These are phyloP conservation scores for Phoebastria nigripes DNA, from an alignment of 2,797 vertebrate species.

Conservation along the genomic window DNA sequence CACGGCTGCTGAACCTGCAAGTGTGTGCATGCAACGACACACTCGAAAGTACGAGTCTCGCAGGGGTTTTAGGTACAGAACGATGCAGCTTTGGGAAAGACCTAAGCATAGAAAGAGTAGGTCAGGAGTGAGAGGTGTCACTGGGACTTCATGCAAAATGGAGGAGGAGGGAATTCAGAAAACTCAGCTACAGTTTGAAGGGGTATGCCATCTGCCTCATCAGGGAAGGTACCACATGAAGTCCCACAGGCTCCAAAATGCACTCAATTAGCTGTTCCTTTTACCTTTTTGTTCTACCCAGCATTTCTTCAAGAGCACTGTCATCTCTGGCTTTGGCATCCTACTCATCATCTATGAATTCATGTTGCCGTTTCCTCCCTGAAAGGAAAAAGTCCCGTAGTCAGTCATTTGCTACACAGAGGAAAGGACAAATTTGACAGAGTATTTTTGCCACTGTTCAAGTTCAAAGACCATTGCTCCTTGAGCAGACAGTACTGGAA, in stretches of 20 bases:
- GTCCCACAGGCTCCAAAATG: conserved; percentile 14
- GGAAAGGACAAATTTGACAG: neutral
- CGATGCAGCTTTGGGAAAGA: neutral
- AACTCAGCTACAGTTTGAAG: neutral
- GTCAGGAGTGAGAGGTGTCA: neutral
- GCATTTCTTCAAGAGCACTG: conserved; percentile 67
- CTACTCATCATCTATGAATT: conserved; percentile 64
- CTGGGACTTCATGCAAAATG: conserved; percentile 13
- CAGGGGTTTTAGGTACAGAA: neutral
- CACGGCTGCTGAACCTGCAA: neutral
- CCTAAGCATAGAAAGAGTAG: neutral
- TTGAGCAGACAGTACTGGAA: neutral
- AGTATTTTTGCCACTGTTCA: neutral
- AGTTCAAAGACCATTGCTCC: neutral
- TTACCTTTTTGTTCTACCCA: conserved; percentile 66
- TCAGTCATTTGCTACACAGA: conserved; percentile 36
- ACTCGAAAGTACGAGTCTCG: fast-evolving
- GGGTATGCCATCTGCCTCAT: neutral
- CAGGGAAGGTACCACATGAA: neutral
- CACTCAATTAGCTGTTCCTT: conserved; percentile 54
- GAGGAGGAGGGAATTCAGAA: neutral
- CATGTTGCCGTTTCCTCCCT: conserved; percentile 57
- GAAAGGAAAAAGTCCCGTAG: conserved; percentile 52
- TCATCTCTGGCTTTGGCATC: conserved; percentile 66
- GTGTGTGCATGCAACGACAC: neutral